These are phyloP conservation scores for Drosophila bifasciata DNA, from an alignment of 1,140 invertebrate species.

Conservation along the genomic window DNA sequence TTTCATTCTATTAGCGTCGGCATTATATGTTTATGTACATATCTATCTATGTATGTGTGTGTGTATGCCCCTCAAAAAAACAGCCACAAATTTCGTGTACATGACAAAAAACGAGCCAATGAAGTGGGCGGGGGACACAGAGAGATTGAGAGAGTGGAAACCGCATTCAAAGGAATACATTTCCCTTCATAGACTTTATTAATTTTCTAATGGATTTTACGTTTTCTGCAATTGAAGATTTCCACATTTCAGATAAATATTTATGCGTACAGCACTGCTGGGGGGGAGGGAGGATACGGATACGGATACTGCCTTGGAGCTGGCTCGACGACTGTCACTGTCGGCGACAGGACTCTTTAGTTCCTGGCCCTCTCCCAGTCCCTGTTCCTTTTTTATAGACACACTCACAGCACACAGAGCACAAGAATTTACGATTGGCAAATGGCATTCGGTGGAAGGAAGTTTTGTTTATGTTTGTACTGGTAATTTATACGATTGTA, in stretches of 20 bases:
- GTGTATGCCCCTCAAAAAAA: constrained; percentile 40
- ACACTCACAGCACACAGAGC: constrained; percentile 1
- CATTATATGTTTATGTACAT: constrained; percentile 45
- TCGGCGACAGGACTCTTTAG: constrained; percentile 56
- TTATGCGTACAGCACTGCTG: constrained; percentile 46
- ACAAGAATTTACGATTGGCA: constrained; percentile 79
- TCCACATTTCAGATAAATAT: constrained; percentile 78
- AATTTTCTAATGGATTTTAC: constrained; percentile 84
- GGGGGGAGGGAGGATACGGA: constrained; percentile 25
- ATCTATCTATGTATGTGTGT: too few species aligned
- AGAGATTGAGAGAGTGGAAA: constrained; percentile 28
- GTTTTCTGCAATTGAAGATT: constrained; percentile 78
- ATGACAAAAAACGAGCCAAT: constrained; percentile 38
- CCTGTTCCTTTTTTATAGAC: constrained; percentile 67
- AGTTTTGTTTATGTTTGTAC: constrained; percentile 73
- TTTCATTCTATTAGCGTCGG: constrained; percentile 58
- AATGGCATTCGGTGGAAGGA: constrained; percentile 76
- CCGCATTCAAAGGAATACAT: constrained; percentile 52
- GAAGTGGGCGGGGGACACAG: neutral
- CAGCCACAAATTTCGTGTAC: constrained; percentile 50
- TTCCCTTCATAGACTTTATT: constrained; percentile 68
- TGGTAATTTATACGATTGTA: constrained; percentile 75
- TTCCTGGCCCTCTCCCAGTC: constrained; percentile 43
- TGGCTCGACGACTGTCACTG: constrained; percentile 28
- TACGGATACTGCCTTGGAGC: constrained; percentile 51